Percentiles rank a stretch among this genome's conserved stretches.
These are phyloP conservation scores for Anser brachyrhynchus DNA, from an alignment of 2,113 vertebrate species.

Conservation along the genomic window DNA sequence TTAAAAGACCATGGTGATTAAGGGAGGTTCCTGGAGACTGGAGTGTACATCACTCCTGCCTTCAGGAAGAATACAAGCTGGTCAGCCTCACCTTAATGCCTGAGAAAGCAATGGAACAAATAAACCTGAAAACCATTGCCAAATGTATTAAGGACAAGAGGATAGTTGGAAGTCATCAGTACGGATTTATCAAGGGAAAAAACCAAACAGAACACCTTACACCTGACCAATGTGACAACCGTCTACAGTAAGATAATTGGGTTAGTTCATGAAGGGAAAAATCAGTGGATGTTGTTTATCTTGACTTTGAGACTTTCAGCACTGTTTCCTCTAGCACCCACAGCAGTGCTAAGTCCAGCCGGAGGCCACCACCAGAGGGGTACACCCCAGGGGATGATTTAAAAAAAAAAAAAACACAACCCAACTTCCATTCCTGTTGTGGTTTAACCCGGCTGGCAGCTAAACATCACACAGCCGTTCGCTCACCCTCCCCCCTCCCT, in stretches of 20 bases:
- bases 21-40: neutral
- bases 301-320: too few relatives aligned
- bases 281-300: too few relatives aligned
- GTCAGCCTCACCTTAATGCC: neutral
- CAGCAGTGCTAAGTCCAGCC: neutral
- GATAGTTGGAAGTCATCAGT: neutral
- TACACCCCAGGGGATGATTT: neutral
- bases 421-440: neutral
- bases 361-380: neutral
- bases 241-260: neutral
- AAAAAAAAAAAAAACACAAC: neutral
- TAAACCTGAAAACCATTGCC: neutral
- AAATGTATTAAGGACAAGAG: neutral
- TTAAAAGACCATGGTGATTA: neutral
- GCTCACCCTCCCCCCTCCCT: too few relatives aligned
- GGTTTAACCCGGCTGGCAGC: too few relatives aligned
- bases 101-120: neutral
- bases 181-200: neutral
- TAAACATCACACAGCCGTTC: too few relatives aligned
- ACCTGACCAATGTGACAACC: neutral
- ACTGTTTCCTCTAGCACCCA: neutral
- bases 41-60: neutral
- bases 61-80: neutral
- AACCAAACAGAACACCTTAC: neutral
- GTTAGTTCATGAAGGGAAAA: neutral